Evolutionary conservation across 2,888 invertebrate genomes (phyloP), one percentile per base, ranked within the genome.

Genomic region (Himalopsyche tibetana): DNA sequence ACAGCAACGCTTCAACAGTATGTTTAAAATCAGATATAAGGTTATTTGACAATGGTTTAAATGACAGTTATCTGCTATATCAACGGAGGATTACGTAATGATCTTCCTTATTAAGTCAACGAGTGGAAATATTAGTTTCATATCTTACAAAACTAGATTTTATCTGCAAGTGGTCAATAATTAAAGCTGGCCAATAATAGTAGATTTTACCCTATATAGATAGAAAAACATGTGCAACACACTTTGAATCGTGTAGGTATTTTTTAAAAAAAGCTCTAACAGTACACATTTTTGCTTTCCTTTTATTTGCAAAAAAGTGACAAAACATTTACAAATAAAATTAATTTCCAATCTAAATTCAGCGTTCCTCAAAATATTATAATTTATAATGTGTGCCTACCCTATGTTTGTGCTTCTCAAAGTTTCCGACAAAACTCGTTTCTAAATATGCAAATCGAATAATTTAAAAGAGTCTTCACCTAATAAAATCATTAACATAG

Each of bases 401-500:
- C 63, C 63, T 63, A 63, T 19, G 63, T 63, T 63, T 63, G 63
- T 63, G 63, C 63, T 63, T 63, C 42, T 45, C 82, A 82, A 51
- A 40, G 51, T 82, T 42, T 82, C 45, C 51, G 19, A 8, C 51
- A 51, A 45, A 82, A 51, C 51, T 82, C 82, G 51, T 82, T 45
- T 82, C 51, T 82, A 45, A 82, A 82, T 82, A 82, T 82, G 82
- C 82, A 82, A 82, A 82, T 45, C 51, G 82, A 45, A 51, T 82
- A 45, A 82, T 82, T 82, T 82, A 82, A 82, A 82, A 82, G 42
- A 45, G 42, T 82, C 82, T 28, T 82, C 82, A 45, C 51, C 82
- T 82, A 82, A 82, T 82, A 42, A 82, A 82, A 82, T 82, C 28
- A 51, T 82, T 82, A 82, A 82, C 82, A 82, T 82, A 82, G 19